phyloP scores from a whole-genome alignment of 2,113 vertebrate genomes.

The Thunnus thynnus region DNA sequence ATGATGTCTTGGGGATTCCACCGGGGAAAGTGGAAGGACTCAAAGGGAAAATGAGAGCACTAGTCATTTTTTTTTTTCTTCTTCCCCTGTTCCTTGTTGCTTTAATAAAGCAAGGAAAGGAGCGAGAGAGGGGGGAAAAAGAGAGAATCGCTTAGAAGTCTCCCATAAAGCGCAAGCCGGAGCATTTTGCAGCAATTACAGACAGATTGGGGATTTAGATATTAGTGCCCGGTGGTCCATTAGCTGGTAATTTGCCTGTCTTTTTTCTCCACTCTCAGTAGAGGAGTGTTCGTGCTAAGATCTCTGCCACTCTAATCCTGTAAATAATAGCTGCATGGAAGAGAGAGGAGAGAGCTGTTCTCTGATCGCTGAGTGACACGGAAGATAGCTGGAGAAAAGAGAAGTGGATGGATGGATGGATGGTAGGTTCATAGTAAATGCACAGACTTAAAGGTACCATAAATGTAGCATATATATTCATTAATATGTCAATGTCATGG shows the following conservation, averaged over 20 bases:
- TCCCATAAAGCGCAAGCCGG: slow-evolving; percentile 71
- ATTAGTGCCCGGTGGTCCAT: slow-evolving; percentile 83
- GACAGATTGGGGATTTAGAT: slow-evolving; percentile 85
- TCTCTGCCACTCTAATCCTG: slow-evolving; percentile 79
- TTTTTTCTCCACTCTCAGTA: slow-evolving; percentile 72
- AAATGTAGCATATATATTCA: too few species aligned
- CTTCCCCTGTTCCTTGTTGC: slow-evolving; percentile 68
- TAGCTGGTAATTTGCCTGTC: slow-evolving; percentile 83
- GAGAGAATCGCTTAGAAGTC: slow-evolving; percentile 72
- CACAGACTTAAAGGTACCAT: slow-evolving; percentile 3
- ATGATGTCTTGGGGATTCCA: slow-evolving; percentile 82
- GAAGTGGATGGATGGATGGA: slow-evolving; percentile 13
- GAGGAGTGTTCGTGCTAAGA: slow-evolving; percentile 72
- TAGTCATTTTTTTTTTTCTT: slow-evolving; percentile 33
- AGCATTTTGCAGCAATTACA: slow-evolving; percentile 82
- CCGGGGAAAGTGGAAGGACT: slow-evolving; percentile 67
- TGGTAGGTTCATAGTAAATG: background rate
- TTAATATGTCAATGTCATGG: too few species aligned
- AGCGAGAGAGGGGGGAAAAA: slow-evolving; percentile 31
- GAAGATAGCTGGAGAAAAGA: slow-evolving; percentile 32
- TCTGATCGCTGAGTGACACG: slow-evolving; percentile 60
- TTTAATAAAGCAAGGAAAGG: slow-evolving; percentile 75
- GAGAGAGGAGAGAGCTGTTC: slow-evolving; percentile 43
- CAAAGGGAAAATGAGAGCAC: slow-evolving; percentile 72
- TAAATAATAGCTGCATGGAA: slow-evolving; percentile 74